Conservation (phyloP, 2,797 vertebrate genomes). For the Spinus pinus region DNA sequence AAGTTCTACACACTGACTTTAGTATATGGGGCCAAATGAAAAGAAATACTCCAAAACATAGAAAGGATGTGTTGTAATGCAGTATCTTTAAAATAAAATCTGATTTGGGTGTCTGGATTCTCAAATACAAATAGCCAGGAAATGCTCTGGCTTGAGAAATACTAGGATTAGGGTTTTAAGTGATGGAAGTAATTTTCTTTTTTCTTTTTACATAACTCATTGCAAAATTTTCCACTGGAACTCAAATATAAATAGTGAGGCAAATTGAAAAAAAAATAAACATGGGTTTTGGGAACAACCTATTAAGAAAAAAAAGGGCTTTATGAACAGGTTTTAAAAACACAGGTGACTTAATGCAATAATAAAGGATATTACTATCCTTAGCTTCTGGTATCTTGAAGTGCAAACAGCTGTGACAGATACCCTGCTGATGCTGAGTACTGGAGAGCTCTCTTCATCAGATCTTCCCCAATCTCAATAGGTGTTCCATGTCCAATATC, state of each 20-base stretch:
- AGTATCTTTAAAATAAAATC: background rate
- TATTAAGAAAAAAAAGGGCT: background rate
- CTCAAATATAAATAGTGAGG: background rate
- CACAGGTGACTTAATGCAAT: background rate
- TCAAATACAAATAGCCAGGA: background rate
- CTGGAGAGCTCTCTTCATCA: conserved; percentile 91
- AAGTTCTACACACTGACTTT: background rate
- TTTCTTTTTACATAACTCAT: background rate
- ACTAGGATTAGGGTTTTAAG: background rate
- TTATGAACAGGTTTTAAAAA: background rate
- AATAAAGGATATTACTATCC: background rate
- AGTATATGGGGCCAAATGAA: background rate
- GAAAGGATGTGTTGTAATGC: background rate
- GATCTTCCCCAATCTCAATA: conserved; percentile 78
- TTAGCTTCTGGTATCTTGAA: background rate
- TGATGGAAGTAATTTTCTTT: background rate
- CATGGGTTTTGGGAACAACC: background rate
- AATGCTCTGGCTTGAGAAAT: background rate
- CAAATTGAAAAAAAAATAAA: background rate
- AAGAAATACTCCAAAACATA: background rate
- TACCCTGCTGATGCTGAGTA: conserved; percentile 90
- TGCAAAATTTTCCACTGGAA: background rate
- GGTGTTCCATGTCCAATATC: conserved; percentile 74
- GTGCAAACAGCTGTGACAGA: background rate
- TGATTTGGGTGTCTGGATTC: background rate